These are phyloP conservation scores for Brachionus angularis DNA, from an alignment of 1,140 invertebrate genomes.

Conservation along the genomic window DNA sequence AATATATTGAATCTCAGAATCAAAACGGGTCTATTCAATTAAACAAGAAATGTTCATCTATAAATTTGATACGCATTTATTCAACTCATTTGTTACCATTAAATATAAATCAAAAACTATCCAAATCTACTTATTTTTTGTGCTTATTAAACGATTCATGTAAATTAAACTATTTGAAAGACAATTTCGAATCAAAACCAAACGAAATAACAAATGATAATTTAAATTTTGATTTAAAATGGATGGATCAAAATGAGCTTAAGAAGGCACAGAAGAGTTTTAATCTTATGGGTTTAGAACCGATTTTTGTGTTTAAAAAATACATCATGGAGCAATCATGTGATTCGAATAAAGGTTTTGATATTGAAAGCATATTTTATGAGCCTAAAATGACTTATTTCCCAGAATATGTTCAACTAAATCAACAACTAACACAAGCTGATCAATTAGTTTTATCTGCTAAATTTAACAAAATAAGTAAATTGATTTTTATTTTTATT, in stretches of 20 bases:
- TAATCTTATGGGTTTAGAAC: background rate
- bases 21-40: background rate
- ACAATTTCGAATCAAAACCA: background rate
- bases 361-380: slow-evolving; percentile 46
- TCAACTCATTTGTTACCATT: slow-evolving; percentile 26
- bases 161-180: slow-evolving; percentile 19
- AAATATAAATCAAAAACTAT: background rate
- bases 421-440: slow-evolving; percentile 42
- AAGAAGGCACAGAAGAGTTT: background rate
- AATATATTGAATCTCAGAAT: background rate
- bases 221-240: background rate
- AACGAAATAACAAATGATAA: slow-evolving; percentile 32
- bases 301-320: background rate
- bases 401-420: background rate
- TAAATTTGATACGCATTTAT: background rate
- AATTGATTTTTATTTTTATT: background rate
- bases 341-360: slow-evolving; percentile 45
- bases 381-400: slow-evolving; percentile 46
- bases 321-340: slow-evolving; percentile 36
- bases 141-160: background rate
- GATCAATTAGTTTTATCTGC: slow-evolving; percentile 54
- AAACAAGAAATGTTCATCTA: slow-evolving; percentile 6
- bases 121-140: slow-evolving; percentile 8
- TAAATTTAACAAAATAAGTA: slow-evolving; percentile 48
- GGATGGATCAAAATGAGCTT: slow-evolving; percentile 2